Conservation (phyloP, 2,797 vertebrate genomes). For the Martes flavigula region DNA sequence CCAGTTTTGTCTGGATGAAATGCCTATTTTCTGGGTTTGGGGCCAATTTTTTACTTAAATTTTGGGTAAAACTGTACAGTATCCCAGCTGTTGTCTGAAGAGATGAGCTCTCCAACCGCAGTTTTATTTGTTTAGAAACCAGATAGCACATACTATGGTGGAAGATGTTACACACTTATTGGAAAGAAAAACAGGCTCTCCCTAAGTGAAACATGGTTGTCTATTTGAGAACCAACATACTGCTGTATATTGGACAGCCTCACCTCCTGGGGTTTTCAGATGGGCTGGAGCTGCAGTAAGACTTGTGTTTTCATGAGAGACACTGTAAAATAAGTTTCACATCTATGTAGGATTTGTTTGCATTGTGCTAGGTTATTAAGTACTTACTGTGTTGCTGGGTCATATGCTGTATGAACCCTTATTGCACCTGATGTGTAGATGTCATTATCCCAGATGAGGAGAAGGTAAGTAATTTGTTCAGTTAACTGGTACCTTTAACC, state of each 20-base stretch:
- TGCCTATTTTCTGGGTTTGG: conserved; percentile 35
- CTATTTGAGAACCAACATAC: not conserved
- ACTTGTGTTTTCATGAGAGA: not conserved
- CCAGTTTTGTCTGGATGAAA: conserved; percentile 45
- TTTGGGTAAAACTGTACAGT: conserved; percentile 34
- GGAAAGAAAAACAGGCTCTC: not conserved
- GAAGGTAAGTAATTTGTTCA: not conserved
- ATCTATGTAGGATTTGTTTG: not conserved
- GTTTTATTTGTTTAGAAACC: conserved; percentile 53
- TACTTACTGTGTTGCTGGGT: not conserved
- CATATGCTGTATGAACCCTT: not conserved
- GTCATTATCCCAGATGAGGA: not conserved
- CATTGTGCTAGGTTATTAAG: not conserved
- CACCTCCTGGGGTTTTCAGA: not conserved
- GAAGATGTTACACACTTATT: not conserved
- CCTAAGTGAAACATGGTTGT: not conserved
- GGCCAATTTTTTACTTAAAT: conserved; percentile 56
- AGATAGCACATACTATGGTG: not conserved
- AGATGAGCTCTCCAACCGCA: conserved; percentile 39
- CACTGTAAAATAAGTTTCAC: not conserved
- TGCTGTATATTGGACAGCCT: not conserved
- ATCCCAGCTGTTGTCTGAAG: conserved; percentile 10
- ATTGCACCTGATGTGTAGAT: not conserved
- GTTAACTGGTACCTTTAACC: not conserved
- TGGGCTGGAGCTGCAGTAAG: not conserved